Percentiles rank a stretch among this genome's conserved stretches.
Conservation (phyloP, 2,888 invertebrate genomes). For the Therioaphis trifolii region DNA sequence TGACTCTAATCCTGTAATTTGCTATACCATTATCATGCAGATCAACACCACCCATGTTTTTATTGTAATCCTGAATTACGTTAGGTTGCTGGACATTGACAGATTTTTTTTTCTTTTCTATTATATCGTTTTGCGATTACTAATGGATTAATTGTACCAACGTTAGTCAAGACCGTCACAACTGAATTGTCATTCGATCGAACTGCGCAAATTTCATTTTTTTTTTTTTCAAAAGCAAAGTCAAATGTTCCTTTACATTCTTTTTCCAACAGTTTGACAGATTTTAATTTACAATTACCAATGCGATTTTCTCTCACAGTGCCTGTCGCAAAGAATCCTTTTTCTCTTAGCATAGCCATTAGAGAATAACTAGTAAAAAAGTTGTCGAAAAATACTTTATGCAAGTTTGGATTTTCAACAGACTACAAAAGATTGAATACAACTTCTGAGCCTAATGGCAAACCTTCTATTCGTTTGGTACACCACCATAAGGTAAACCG, state of each 20-base stretch:
- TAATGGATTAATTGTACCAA: background rate
- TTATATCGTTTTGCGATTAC: background rate
- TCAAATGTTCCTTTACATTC: conserved; percentile 22
- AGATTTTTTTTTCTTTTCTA: background rate
- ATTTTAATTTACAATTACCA: conserved; percentile 21
- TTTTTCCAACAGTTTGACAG: background rate
- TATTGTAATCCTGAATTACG: background rate
- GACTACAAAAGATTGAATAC: no score
- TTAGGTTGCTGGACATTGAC: background rate
- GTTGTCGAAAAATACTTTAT: conserved; percentile 7
- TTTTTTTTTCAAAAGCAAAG: conserved; percentile 13
- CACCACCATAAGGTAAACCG: no score
- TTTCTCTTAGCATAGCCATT: background rate
- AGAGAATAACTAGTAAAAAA: background rate
- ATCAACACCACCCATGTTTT: no score
- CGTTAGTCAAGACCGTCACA: conserved; percentile 2
- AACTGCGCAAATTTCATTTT: conserved; percentile 25
- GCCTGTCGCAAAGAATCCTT: background rate
- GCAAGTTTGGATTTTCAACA: background rate
- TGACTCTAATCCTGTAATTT: background rate
- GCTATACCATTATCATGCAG: background rate
- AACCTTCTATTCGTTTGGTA: no score
- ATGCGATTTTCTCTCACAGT: conserved; percentile 23
- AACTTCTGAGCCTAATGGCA: no score
- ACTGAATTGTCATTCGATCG: conserved; percentile 36